Evolutionary conservation across 2,888 invertebrate species (phyloP).

Genomic region (Sesia apiformis): DNA sequence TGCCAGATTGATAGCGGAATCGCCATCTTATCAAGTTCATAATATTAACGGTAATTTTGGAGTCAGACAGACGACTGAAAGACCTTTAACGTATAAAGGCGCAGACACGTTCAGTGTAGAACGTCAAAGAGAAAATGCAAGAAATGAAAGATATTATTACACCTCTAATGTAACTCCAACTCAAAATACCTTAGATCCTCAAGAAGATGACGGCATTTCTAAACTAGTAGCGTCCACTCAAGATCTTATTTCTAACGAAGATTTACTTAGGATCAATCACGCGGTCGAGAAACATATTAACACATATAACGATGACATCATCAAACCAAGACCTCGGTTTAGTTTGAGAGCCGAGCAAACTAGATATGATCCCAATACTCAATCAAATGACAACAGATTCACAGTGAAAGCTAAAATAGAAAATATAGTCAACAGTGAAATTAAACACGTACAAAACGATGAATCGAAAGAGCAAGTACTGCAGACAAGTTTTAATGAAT

Average conservation of each 20-base stretch:
- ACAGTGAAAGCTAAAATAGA: slow-evolving; percentile 49
- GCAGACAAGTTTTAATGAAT: slow-evolving; percentile 31
- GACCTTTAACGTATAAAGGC: slow-evolving; percentile 31
- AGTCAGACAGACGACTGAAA: slow-evolving; percentile 27
- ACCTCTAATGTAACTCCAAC: slow-evolving; percentile 29
- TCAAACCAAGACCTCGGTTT: slow-evolving; percentile 39
- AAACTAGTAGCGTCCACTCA: slow-evolving; percentile 74
- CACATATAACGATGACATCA: slow-evolving; percentile 42
- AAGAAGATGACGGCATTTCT: slow-evolving; percentile 45
- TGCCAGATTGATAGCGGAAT: slow-evolving; percentile 24
- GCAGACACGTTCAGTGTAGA: slow-evolving; percentile 42
- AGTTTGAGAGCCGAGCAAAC: slow-evolving; percentile 22
- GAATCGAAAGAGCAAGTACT: slow-evolving; percentile 20
- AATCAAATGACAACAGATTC: slow-evolving; percentile 27
- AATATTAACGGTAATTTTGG: slow-evolving; percentile 48
- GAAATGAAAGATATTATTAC: slow-evolving; percentile 47
- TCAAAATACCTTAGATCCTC: slow-evolving; percentile 18
- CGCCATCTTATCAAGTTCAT: slow-evolving; percentile 26
- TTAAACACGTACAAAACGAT: slow-evolving; percentile 27
- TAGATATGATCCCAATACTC: slow-evolving; percentile 16
- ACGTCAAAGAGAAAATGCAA: slow-evolving; percentile 31
- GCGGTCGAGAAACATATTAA: slow-evolving; percentile 45
- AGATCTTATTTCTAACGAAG: slow-evolving; percentile 77
- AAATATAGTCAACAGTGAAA: slow-evolving; percentile 38
- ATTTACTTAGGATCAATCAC: slow-evolving; percentile 77